Evolutionary conservation across 1,140 invertebrate species (phyloP).

Genomic region (Rhagoletis zephyria): DNA sequence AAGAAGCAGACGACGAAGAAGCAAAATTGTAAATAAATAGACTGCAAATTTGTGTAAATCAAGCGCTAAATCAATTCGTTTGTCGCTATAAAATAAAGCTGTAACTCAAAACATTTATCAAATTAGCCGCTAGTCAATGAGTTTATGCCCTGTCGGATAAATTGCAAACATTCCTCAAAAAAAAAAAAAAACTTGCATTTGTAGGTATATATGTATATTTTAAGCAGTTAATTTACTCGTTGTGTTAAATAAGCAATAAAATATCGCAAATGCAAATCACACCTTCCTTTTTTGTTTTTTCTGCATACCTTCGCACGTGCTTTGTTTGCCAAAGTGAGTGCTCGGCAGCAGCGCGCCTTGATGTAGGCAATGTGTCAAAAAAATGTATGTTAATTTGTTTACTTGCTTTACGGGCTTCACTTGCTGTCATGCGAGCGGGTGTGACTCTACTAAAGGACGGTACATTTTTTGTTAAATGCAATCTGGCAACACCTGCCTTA

Average conservation of each 20-base stretch:
- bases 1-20: neutral
- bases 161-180: no score
- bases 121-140: neutral
- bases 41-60: neutral
- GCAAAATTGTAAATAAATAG: neutral
- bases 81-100: slow-evolving; percentile 1
- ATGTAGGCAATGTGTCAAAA: neutral
- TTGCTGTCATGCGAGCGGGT: neutral
- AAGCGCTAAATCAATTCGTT: neutral
- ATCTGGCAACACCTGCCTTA: neutral
- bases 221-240: no score
- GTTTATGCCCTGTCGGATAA: neutral
- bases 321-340: neutral
- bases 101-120: neutral
- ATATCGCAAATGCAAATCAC: no score
- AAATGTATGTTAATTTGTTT: neutral
- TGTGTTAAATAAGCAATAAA: no score
- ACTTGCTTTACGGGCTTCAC: neutral
- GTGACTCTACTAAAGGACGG: neutral
- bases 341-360: neutral
- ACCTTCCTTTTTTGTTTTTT: neutral
- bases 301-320: neutral
- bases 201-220: no score
- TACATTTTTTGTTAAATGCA: neutral
- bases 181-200: no score